Base-by-base conservation (phyloP, 2,888 invertebrate genomes). In the Monopis laevigella region DNA sequence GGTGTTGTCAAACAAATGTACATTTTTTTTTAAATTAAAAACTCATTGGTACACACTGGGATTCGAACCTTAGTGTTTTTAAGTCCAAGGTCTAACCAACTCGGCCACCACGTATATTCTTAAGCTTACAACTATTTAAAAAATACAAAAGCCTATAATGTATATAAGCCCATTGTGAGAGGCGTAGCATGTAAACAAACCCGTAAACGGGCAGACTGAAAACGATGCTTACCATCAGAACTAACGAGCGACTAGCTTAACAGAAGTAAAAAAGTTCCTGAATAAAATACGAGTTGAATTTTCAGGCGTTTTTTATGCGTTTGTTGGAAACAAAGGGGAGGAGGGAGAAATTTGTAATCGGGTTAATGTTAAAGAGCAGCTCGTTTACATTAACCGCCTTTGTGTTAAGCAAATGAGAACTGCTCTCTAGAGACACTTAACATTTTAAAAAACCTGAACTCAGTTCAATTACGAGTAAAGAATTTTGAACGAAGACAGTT, bases 401-500 rank as follows among this genome's bases (percentile, higher is more conserved):
- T 40, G 40, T 63, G 68, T 64, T 60, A 60, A 66, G 68, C 65
- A 68, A 71, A 69, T 68, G 70, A 58, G 65, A 68, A 65, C 60
- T 62, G 62, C 54, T 59, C 68, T 63, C 65, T 50, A 52, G 61
- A 63, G 64, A 52, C 18, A 28, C 29, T 28, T 40, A 26, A 39
- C 40, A 18, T 17, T 40, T 40, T 40, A n/a, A 40, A 40, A 40
- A 36, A 3, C 13, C 11, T 21, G 5, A 36, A 36, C 32, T 10
- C 13, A 32, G 14, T 32, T 32, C 32, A 29, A 6, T 29, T 29
- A 29, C 29, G 28, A n/a, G 4, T 24, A 24, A 14, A 29, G 29
- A 29, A 29, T 29, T 6, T 29, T 14, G 3, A 29, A 29, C 7
- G 29, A 2, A 29, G 8, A 4, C 11, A 29, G n/a, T 29, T 29